Conservation (phyloP, 2,888 invertebrate species). For the Ethmia dodecea region DNA sequence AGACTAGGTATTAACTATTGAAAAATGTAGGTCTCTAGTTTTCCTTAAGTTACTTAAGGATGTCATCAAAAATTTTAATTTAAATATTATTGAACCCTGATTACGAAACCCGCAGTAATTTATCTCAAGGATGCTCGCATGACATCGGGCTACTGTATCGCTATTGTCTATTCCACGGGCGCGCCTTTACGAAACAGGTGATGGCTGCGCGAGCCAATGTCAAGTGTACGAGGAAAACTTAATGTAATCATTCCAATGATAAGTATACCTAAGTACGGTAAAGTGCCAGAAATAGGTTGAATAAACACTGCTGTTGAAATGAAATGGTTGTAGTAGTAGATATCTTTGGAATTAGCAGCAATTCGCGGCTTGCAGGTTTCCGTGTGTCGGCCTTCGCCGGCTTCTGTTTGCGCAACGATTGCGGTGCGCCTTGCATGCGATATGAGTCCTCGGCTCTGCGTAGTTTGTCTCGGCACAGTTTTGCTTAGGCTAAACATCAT, state of each 20-base stretch:
- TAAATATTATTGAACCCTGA: too few species aligned
- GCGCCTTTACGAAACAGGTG: constrained; percentile 47
- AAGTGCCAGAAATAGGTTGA: constrained; percentile 10
- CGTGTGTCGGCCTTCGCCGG: constrained; percentile 46
- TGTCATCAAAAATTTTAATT: too few species aligned
- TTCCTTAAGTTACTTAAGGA: too few species aligned
- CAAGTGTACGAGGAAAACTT: constrained; percentile 58
- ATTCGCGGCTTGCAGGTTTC: constrained; percentile 49
- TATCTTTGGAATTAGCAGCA: constrained; percentile 34
- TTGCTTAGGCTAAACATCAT: neutral
- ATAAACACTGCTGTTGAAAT: constrained; percentile 11
- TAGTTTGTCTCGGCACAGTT: constrained; percentile 8
- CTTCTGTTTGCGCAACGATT: constrained; percentile 37
- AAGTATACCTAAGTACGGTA: too few species aligned
- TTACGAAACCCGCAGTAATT: constrained; percentile 6
- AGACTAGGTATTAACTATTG: too few species aligned
- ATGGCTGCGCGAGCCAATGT: constrained; percentile 42
- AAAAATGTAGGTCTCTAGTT: too few species aligned
- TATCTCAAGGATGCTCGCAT: constrained; percentile 8
- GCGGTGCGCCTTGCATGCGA: constrained; percentile 34
- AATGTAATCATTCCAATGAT: constrained; percentile 2
- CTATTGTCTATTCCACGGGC: constrained; percentile 13
- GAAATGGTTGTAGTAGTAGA: constrained; percentile 1
- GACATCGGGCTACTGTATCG: constrained; percentile 3
- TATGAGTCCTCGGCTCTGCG: constrained; percentile 28